Percentiles rank a stretch among this genome's conserved stretches.
Evolutionary conservation across 2,888 invertebrate species (phyloP).

Genomic region (Cremastinae sp.): DNA sequence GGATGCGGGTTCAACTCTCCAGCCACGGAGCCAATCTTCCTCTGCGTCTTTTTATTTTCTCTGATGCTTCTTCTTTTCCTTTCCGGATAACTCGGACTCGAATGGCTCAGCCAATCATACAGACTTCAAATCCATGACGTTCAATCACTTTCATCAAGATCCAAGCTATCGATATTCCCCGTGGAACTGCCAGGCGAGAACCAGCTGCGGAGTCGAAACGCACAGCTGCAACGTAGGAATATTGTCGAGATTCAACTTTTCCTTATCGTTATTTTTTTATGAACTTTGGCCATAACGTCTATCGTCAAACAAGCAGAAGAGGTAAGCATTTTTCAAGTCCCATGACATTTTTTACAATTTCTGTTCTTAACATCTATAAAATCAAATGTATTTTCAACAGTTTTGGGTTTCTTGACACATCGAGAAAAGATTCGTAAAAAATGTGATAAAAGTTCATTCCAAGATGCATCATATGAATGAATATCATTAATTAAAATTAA

Average conservation of each 20-base stretch:
- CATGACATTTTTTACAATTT: not conserved
- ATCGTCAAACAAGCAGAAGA: not conserved
- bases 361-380: not conserved
- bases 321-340: no score
- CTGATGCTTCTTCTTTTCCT: constrained; percentile 24
- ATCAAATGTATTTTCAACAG: no score
- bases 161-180: constrained; percentile 53
- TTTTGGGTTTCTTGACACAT: no score
- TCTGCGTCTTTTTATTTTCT: constrained; percentile 36
- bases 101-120: constrained; percentile 58
- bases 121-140: constrained; percentile 61
- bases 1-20: constrained; percentile 60
- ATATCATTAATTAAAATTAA: no score
- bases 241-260: constrained; percentile 24
- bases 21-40: constrained; percentile 59
- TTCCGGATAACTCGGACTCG: constrained; percentile 52
- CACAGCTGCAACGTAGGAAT: constrained; percentile 44
- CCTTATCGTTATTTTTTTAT: constrained; percentile 2
- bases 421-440: no score
- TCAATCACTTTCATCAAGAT: constrained; percentile 62
- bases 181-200: constrained; percentile 31
- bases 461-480: no score
- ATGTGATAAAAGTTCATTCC: no score
- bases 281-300: constrained; percentile 17
- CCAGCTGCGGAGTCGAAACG: constrained; percentile 52